Base-by-base conservation (phyloP, 2,888 invertebrate genomes). In the Chrysodeixis includens region DNA sequence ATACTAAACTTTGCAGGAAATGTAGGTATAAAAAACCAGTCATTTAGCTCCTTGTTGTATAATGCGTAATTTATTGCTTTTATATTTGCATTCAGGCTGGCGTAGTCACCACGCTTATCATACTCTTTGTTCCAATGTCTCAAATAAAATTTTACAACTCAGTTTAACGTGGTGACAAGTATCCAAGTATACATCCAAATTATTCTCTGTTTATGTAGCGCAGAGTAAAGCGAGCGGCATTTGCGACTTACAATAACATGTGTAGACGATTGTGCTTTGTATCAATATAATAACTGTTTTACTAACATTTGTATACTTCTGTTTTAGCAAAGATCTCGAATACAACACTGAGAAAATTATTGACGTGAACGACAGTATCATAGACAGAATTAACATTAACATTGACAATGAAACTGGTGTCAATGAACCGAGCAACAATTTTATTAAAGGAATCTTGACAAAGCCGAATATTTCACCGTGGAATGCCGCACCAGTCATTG, bases 301-400 rank as follows among this genome's bases (percentile, higher is more conserved):
- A 49, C 20, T 20, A 7, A 49, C 12, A 40, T 59, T 69, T 61
- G 14, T 51, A 51, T 65, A 62, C 20, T 61, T 49, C 35, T 54
- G 53, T 69, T 72, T 60, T 71, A 92, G 91, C 66, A 77, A 87
- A 69, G 88, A 90, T 46, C 72, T 82, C 62, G 88, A 90, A 64
- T 78, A 80, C 66, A 93, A 92, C 69, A 85, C 79, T n/a, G 98
- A 99, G 71, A 95, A 97, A 79, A 86, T 99, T 12, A 94, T 97
- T 30, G 98, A 98, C 82, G 96, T 97, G 14, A 99, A 98, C 92
- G 99, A 99, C 91, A 95, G 96, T 55, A 96, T 98, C 68, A 92
- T 99, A 56, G 99, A 99, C 86, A 96, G 97, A 84, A 96, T 98
- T 57, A 97, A 97, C 85, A 96, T 96, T 78, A 95, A 95, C 84